Conservation (phyloP, 1,140 invertebrate species). For the Hirudo medicinalis region DNA sequence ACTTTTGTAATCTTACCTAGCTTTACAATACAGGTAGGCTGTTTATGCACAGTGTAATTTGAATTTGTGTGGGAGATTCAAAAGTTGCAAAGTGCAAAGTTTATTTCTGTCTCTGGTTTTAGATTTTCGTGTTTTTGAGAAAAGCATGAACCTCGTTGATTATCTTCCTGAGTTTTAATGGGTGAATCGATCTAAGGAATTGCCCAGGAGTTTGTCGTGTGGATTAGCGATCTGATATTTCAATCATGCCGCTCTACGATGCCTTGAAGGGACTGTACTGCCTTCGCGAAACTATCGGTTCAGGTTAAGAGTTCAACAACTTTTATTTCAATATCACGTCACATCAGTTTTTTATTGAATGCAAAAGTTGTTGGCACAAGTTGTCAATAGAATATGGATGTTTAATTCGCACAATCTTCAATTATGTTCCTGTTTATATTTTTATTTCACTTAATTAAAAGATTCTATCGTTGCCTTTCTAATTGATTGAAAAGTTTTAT, state of each 20-base stretch:
- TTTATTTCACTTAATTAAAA: not conserved
- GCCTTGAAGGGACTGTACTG: slow-evolving; percentile 12
- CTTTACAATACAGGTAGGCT: no score
- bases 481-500: not conserved
- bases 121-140: no score
- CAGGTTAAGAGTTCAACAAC: slow-evolving; percentile 1
- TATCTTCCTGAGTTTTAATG: no score
- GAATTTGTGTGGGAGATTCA: no score
- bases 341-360: not conserved
- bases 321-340: not conserved
- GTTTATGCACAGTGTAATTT: no score
- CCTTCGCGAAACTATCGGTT: slow-evolving; percentile 16
- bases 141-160: no score
- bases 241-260: not conserved
- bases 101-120: no score
- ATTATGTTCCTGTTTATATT: not conserved
- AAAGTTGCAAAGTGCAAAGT: no score
- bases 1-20: no score
- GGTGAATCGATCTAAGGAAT: no score
- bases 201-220: no score
- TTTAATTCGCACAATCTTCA: not conserved
- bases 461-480: not conserved
- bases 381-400: not conserved
- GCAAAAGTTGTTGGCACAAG: not conserved
- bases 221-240: no score